A percentile compares a stretch with the other conserved stretches of the same genome.
Conservation (phyloP, 2,797 vertebrate genomes). For the Chelidonichthys spinosus region DNA sequence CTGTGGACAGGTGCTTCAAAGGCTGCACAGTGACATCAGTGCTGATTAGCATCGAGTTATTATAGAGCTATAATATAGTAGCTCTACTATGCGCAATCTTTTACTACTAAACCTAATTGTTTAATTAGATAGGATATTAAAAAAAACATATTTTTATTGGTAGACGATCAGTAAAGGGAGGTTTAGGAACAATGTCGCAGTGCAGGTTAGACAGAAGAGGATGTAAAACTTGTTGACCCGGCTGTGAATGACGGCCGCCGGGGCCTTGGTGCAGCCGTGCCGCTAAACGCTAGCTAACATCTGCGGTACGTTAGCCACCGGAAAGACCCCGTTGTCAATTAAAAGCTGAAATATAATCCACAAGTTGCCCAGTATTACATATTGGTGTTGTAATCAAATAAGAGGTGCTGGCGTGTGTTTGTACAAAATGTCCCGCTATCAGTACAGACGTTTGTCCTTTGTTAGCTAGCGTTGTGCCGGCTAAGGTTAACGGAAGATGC, state of each 20-base stretch:
- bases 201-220: not conserved
- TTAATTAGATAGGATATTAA: no score
- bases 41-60: not conserved
- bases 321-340: not conserved
- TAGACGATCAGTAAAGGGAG: accelerated
- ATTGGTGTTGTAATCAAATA: accelerated
- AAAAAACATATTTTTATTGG: no score
- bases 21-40: not conserved
- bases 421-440: constrained; percentile 61
- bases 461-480: constrained; percentile 68
- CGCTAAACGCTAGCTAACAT: not conserved
- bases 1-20: not conserved
- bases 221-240: constrained; percentile 38
- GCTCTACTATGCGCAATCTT: no score
- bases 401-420: accelerated
- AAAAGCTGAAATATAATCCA: accelerated
- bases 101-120: no score
- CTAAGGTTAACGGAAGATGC: constrained; percentile 76
- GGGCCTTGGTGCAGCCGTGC: constrained; percentile 20
- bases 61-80: not conserved
- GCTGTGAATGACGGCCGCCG: constrained; percentile 12
- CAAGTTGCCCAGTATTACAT: accelerated
- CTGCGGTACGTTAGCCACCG: not conserved
- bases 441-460: constrained; percentile 75
- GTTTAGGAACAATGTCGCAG: accelerated